A percentile compares a stretch with the other conserved stretches of the same genome.
Evolutionary conservation across 2,797 vertebrate genomes (phyloP).

Genomic region (Anabacerthia variegaticeps): DNA sequence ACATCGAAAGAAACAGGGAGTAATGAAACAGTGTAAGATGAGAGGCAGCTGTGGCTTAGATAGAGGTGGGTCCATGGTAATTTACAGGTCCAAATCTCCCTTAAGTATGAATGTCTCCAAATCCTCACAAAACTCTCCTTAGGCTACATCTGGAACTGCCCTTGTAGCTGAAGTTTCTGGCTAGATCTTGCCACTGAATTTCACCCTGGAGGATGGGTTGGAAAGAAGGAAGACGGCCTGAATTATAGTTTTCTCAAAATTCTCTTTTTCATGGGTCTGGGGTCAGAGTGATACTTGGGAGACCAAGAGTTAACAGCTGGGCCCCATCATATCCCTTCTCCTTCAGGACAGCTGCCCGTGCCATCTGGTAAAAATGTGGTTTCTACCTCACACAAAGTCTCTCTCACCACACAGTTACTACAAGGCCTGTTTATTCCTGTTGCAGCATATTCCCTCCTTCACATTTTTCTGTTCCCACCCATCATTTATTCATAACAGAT

Average conservation of each 20-base stretch:
- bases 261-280: background rate
- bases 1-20: background rate
- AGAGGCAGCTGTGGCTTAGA: background rate
- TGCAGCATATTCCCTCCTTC: background rate
- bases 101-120: background rate
- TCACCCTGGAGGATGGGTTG: background rate
- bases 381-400: slow-evolving; percentile 39
- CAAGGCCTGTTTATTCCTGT: background rate
- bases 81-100: background rate
- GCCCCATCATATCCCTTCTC: background rate
- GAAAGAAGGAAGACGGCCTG: background rate
- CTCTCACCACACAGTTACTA: background rate
- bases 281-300: background rate
- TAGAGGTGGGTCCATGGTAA: background rate
- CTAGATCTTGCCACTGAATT: background rate
- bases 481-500: slow-evolving; percentile 39
- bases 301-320: background rate
- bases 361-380: slow-evolving; percentile 5
- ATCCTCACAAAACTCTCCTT: background rate
- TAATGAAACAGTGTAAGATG: background rate
- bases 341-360: background rate
- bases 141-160: background rate
- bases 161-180: background rate
- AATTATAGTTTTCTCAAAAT: background rate
- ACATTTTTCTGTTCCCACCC: background rate